phyloP scores from a whole-genome alignment of 37 sponge, comb jelly and placozoan genomes.

The Agelas oroides region DNA sequence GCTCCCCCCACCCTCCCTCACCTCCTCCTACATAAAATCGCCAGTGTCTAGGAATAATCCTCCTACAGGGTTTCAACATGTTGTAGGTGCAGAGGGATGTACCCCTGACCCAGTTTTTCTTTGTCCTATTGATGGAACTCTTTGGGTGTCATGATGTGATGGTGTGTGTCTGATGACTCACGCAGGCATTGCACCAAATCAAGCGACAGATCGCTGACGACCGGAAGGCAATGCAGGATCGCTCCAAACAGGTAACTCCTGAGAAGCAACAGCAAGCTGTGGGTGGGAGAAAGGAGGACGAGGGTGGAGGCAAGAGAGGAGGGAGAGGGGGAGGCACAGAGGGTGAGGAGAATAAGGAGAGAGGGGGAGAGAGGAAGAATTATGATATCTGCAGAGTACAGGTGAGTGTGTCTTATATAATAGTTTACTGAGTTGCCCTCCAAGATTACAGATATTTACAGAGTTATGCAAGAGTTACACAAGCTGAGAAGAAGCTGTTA shows the following conservation, averaged over 20 bases:
- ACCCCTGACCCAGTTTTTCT: no score
- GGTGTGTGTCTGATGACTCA: neutral
- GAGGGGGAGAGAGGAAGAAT: neutral
- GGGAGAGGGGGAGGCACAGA: slow-evolving; percentile 5
- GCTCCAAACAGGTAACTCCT: neutral
- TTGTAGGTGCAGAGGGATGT: no score
- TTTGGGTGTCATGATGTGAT: no score
- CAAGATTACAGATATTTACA: no score
- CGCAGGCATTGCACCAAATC: slow-evolving; percentile 36
- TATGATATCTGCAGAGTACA: neutral
- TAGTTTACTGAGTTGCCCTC: no score
- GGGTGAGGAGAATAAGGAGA: neutral
- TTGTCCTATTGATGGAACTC: no score
- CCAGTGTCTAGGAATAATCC: no score
- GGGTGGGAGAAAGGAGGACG: neutral
- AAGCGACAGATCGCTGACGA: slow-evolving; percentile 58
- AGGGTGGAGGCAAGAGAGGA: neutral
- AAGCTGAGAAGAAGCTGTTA: no score
- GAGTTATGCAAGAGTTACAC: no score
- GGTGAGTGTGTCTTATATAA: neutral
- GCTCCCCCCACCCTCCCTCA: neutral
- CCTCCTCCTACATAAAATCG: no score
- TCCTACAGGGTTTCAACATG: no score
- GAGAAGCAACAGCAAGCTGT: neutral
- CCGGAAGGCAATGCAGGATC: slow-evolving; percentile 21